phyloP scores from a whole-genome alignment of 2,888 invertebrate species.

The Philereme vetulata region DNA sequence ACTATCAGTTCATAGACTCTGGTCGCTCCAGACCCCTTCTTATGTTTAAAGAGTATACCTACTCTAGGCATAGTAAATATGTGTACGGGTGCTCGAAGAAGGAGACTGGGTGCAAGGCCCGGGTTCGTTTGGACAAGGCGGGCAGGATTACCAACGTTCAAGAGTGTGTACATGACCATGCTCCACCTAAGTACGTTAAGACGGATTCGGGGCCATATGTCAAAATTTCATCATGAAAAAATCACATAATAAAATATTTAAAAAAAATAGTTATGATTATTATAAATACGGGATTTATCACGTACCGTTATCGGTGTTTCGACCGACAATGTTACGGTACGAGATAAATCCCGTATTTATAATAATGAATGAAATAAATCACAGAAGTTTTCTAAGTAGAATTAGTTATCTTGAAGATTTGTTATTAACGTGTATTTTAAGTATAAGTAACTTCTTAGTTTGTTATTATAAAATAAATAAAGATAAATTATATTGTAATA shows the following conservation, averaged over 20 bases:
- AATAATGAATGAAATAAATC: too few relatives aligned
- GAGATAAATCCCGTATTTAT: too few relatives aligned
- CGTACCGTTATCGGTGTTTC: too few relatives aligned
- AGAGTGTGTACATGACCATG: conserved; percentile 30
- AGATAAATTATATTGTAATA: too few relatives aligned
- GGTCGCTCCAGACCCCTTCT: conserved; percentile 36
- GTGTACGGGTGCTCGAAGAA: conserved; percentile 42
- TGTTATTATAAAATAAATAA: too few relatives aligned
- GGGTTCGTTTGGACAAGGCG: conserved; percentile 32
- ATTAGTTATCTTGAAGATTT: too few relatives aligned
- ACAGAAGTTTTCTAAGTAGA: too few relatives aligned
- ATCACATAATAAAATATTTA: not conserved
- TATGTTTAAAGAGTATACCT: conserved; percentile 46
- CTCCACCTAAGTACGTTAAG: conserved; percentile 29
- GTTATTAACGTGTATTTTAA: too few relatives aligned
- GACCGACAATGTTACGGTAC: too few relatives aligned
- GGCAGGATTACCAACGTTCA: conserved; percentile 28
- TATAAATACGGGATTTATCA: too few relatives aligned
- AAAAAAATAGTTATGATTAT: too few relatives aligned
- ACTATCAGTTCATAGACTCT: conserved; percentile 28
- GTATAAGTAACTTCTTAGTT: too few relatives aligned
- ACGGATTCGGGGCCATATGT: conserved; percentile 24
- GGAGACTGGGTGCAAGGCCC: conserved; percentile 38
- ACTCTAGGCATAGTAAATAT: conserved; percentile 39
- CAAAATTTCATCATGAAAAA: conserved; percentile 15